These are phyloP conservation scores for Bilobella aurantiaca DNA, from an alignment of 1,140 invertebrate species.

Conservation along the genomic window DNA sequence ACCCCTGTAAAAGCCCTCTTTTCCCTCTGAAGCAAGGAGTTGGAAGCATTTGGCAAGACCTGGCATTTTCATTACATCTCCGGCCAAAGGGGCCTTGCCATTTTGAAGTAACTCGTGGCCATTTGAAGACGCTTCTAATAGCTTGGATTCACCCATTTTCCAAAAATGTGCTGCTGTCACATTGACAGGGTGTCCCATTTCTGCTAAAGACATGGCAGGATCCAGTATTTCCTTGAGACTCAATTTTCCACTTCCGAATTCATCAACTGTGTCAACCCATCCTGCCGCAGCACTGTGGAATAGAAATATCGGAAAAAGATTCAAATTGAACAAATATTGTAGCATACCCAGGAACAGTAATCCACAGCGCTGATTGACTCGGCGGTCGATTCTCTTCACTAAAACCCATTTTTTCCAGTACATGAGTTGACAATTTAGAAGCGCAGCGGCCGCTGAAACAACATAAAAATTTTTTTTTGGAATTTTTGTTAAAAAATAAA, in stretches of 20 bases:
- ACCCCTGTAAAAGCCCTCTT: conserved; percentile 41
- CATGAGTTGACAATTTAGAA: conserved; percentile 9
- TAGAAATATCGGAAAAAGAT: background rate
- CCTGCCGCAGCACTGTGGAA: conserved; percentile 23
- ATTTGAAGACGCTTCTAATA: conserved; percentile 33
- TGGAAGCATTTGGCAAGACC: conserved; percentile 40
- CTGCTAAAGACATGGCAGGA: conserved; percentile 40
- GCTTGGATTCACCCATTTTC: conserved; percentile 27
- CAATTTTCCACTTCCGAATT: conserved; percentile 31
- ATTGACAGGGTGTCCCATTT: conserved; percentile 40
- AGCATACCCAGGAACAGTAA: conserved; percentile 31
- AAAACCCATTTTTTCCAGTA: conserved; percentile 18
- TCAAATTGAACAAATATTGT: background rate
- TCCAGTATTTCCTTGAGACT: conserved; percentile 32
- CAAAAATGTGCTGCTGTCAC: conserved; percentile 35
- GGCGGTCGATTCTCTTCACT: conserved; percentile 26
- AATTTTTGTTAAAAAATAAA: background rate
- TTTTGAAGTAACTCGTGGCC: conserved; percentile 38
- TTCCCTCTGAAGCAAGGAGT: conserved; percentile 38
- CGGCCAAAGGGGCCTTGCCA: conserved; percentile 38
- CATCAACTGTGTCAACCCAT: conserved; percentile 26
- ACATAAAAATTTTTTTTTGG: conserved; percentile 9
- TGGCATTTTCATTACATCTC: conserved; percentile 40
- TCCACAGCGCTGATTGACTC: conserved; percentile 16
- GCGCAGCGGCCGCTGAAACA: conserved; percentile 23